phyloP scores from a whole-genome alignment of 2,113 vertebrate species.

The Zosterops borbonicus region DNA sequence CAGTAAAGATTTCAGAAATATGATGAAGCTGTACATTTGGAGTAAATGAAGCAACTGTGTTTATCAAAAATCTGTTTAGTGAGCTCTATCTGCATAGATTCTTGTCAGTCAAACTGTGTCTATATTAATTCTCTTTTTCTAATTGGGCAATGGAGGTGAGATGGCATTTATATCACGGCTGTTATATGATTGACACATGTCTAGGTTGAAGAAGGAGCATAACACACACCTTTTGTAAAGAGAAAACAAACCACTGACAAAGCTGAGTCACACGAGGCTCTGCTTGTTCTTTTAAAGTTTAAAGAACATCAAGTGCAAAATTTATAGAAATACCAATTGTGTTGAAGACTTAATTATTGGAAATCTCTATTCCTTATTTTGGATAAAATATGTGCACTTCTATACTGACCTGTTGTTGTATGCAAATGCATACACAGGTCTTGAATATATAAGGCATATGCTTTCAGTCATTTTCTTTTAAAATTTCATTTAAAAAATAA shows the following conservation, averaged over 20 bases:
- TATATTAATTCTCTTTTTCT: conserved; percentile 44
- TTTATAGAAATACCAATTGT: rapidly evolving
- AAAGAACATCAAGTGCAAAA: neutral
- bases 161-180: conserved; percentile 35
- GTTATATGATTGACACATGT: conserved; percentile 36
- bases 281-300: neutral
- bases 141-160: conserved; percentile 43
- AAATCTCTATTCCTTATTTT: neutral
- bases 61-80: conserved; percentile 41
- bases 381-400: neutral
- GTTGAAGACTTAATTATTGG: neutral
- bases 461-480: neutral
- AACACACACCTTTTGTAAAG: neutral
- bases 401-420: neutral
- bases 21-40: conserved; percentile 33
- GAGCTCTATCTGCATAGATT: conserved; percentile 19
- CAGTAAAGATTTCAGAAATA: conserved; percentile 53
- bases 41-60: conserved; percentile 29
- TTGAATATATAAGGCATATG: neutral
- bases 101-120: conserved; percentile 52
- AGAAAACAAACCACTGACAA: neutral
- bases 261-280: neutral
- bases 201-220: neutral
- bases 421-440: neutral
- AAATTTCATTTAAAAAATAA: neutral